phyloP scores from a whole-genome alignment of 2,113 vertebrate species.

The Orycteropus afer region DNA sequence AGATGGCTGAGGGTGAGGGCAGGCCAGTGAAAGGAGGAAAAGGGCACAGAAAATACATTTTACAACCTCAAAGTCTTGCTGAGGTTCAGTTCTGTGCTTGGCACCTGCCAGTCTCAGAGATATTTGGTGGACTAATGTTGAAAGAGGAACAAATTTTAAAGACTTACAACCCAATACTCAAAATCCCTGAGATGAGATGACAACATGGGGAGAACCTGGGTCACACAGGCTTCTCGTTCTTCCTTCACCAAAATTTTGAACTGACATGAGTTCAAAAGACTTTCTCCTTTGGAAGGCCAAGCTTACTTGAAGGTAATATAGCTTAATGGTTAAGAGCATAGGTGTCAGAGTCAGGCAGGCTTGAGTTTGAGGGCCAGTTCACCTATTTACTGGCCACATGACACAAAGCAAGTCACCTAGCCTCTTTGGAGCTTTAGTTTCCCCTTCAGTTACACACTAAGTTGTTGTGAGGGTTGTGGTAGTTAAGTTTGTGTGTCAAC shows the following conservation, averaged over 20 bases:
- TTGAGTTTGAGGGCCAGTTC: neutral
- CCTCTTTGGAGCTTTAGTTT: neutral
- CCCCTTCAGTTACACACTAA: neutral
- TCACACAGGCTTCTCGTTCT: neutral
- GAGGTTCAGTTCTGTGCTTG: neutral
- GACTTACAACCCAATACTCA: neutral
- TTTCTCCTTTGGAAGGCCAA: neutral
- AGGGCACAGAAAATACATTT: neutral
- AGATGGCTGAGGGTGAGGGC: neutral
- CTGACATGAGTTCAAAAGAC: neutral
- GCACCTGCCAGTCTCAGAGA: neutral
- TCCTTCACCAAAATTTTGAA: neutral
- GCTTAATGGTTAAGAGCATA: neutral
- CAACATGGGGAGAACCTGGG: neutral
- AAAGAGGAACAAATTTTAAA: neutral
- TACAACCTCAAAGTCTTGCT: neutral
- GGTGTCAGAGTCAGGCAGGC: neutral
- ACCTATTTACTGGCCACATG: neutral
- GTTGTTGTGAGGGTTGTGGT: neutral
- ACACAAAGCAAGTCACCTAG: neutral
- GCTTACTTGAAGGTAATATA: neutral
- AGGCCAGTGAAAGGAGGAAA: neutral
- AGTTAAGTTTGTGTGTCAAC: too few species aligned
- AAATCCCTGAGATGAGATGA: neutral
- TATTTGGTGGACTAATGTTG: neutral